Evolutionary conservation across 2,888 invertebrate genomes (phyloP).

Genomic region (Drosophila cracens): DNA sequence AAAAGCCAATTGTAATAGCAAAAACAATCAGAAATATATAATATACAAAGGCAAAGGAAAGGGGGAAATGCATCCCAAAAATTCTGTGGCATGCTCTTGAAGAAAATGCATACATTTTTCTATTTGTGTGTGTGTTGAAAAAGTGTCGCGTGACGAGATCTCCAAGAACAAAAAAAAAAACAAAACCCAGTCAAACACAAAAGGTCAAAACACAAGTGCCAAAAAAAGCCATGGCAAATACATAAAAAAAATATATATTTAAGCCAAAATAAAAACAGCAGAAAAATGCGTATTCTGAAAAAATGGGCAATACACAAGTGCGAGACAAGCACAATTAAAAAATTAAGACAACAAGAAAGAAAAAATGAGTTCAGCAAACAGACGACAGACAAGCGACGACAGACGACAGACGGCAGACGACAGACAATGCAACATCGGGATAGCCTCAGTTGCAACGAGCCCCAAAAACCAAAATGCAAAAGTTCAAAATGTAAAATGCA

Average conservation of each 20-base stretch:
- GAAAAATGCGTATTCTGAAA: constrained; percentile 56
- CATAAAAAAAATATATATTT: constrained; percentile 8
- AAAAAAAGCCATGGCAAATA: constrained; percentile 47
- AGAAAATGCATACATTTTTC: background rate
- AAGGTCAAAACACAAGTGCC: constrained; percentile 50
- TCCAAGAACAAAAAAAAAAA: constrained; percentile 1
- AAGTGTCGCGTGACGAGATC: constrained; percentile 32
- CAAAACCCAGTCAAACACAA: constrained; percentile 25
- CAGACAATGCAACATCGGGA: constrained; percentile 16
- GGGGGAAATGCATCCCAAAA: background rate
- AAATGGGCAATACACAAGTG: constrained; percentile 54
- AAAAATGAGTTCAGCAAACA: constrained; percentile 60
- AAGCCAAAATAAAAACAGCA: constrained; percentile 16
- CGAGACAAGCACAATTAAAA: constrained; percentile 68
- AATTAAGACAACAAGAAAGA: constrained; percentile 43
- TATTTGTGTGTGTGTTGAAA: constrained; percentile 3
- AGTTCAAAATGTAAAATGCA: background rate
- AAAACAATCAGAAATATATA: background rate
- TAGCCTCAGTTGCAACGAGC: constrained; percentile 18
- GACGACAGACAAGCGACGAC: constrained; percentile 17
- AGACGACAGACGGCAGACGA: background rate
- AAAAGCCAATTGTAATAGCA: constrained; percentile 37
- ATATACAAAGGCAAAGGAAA: background rate
- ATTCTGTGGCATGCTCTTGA: background rate
- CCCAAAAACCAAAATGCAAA: constrained; percentile 1